A percentile compares a stretch with the other conserved stretches of the same genome.
phyloP scores from a whole-genome alignment of 2,797 vertebrate species.

The Benthosema pterotum region DNA sequence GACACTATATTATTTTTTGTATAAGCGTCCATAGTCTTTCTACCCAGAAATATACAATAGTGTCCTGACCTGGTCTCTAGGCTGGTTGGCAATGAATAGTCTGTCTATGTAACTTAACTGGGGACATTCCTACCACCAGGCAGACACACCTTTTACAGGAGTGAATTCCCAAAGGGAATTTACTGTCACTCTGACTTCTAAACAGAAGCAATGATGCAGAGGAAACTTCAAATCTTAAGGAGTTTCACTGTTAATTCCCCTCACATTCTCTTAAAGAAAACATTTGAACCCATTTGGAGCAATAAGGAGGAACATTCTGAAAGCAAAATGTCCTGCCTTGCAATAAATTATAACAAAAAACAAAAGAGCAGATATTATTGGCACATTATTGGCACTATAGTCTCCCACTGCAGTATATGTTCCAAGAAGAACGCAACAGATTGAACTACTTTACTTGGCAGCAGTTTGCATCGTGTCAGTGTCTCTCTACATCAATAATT shows the following conservation, averaged over 20 bases:
- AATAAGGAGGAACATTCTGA: background rate
- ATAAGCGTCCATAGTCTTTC: too few species aligned
- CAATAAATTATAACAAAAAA: slow-evolving; percentile 21
- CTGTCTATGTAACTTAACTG: background rate
- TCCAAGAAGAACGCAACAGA: too few species aligned
- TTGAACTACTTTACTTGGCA: too few species aligned
- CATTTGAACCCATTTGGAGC: background rate
- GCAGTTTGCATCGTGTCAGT: too few species aligned
- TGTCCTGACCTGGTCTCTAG: too few species aligned
- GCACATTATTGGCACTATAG: too few species aligned
- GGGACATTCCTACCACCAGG: slow-evolving; percentile 9
- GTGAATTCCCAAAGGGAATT: background rate
- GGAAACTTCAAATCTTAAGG: background rate
- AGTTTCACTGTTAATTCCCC: too few species aligned
- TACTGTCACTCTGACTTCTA: background rate
- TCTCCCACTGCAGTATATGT: too few species aligned
- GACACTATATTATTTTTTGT: too few species aligned
- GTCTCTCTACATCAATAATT: background rate
- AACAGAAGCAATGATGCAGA: background rate
- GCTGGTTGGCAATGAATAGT: too few species aligned
- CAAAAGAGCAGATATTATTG: slow-evolving; percentile 21
- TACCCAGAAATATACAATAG: too few species aligned
- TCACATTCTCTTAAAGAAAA: slow-evolving; percentile 1
- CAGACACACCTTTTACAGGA: slow-evolving; percentile 9
- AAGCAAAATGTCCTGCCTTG: slow-evolving; percentile 3